Evolutionary conservation across 2,113 vertebrate species (phyloP).

Genomic region (Xenopus borealis): DNA sequence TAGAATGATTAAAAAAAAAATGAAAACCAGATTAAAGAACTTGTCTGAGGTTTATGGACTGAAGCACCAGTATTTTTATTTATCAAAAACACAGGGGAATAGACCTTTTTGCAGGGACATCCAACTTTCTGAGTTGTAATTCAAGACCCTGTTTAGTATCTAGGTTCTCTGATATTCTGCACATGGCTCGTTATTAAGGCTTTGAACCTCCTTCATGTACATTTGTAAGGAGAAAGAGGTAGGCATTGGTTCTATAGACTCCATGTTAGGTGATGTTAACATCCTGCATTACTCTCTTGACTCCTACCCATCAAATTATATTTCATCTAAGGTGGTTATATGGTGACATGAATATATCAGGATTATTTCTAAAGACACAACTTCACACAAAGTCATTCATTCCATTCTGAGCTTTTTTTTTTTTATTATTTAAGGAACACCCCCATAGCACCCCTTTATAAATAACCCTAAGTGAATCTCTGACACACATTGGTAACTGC

Average conservation of each 20-base stretch:
- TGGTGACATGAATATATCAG: background rate
- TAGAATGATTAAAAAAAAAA: background rate
- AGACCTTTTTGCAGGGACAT: background rate
- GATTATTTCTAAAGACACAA: background rate
- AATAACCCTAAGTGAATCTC: background rate
- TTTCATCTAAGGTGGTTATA: background rate
- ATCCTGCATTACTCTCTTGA: background rate
- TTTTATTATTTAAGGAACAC: background rate
- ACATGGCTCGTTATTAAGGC: background rate
- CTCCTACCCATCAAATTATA: background rate
- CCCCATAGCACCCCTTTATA: background rate
- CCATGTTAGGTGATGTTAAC: background rate
- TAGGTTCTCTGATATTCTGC: background rate
- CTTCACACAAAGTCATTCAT: no score
- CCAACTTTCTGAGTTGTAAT: background rate
- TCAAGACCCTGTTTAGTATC: background rate
- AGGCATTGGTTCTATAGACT: background rate
- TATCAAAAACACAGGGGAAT: background rate
- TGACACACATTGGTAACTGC: slow-evolving; percentile 2
- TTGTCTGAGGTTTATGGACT: background rate
- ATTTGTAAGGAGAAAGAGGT: background rate
- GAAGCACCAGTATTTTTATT: background rate
- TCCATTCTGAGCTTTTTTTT: no score
- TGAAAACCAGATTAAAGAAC: background rate
- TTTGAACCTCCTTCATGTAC: background rate